Evolutionary conservation across 1,140 invertebrate species (phyloP).

Genomic region (Drosophila grimshawi): DNA sequence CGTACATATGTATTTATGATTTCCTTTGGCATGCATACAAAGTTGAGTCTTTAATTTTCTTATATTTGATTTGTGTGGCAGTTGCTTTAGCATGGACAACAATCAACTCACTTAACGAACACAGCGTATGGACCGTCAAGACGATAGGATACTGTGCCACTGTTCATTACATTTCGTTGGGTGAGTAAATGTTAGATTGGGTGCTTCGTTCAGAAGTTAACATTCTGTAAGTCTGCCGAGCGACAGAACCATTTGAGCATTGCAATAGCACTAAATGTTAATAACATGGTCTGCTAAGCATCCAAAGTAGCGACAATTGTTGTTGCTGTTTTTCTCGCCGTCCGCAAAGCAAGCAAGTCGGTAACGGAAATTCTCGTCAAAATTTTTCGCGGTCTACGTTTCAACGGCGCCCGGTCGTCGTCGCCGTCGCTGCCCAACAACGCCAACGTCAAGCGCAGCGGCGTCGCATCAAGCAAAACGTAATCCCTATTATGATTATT

Average conservation of each 20-base stretch:
- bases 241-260: slow-evolving; percentile 26
- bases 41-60: background rate
- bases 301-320: slow-evolving; percentile 18
- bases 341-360: slow-evolving; percentile 55
- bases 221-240: background rate
- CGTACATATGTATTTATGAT: background rate
- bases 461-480: slow-evolving; percentile 45
- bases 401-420: slow-evolving; percentile 48
- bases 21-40: background rate
- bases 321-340: slow-evolving; percentile 42
- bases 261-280: slow-evolving; percentile 6
- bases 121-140: background rate
- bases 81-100: slow-evolving; percentile 15
- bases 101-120: slow-evolving; percentile 8
- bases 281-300: slow-evolving; percentile 12
- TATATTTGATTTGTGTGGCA: slow-evolving; percentile 14
- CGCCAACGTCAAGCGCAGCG: slow-evolving; percentile 43
- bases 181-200: slow-evolving; percentile 16
- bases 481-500: slow-evolving; percentile 48
- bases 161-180: slow-evolving; percentile 4
- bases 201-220: slow-evolving; percentile 1
- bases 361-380: slow-evolving; percentile 62
- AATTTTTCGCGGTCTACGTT: slow-evolving; percentile 48
- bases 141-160: background rate
- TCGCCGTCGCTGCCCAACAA: slow-evolving; percentile 43